Conservation (phyloP, 2,113 vertebrate genomes). For the Corydoras maculifer region DNA sequence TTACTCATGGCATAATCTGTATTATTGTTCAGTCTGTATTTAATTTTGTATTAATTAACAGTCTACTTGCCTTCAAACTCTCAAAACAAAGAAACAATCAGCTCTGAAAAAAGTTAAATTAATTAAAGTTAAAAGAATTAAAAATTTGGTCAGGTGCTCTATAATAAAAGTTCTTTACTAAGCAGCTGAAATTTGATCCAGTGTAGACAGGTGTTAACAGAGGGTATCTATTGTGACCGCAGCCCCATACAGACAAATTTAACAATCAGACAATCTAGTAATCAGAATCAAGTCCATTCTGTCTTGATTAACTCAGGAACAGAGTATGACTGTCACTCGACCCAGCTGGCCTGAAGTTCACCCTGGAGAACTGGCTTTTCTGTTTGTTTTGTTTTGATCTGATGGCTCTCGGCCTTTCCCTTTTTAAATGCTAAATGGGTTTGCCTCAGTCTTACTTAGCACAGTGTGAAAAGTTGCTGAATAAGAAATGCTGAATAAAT, state of each 20-base stretch:
- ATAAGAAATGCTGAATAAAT: constrained; percentile 28
- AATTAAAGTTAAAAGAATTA: too few relatives aligned
- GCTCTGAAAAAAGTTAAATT: too few relatives aligned
- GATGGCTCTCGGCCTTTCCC: constrained; percentile 44
- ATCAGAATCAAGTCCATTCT: constrained; percentile 20
- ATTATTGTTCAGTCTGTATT: too few relatives aligned
- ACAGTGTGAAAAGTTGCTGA: constrained; percentile 17
- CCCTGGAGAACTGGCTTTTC: constrained; percentile 41
- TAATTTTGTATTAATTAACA: too few relatives aligned
- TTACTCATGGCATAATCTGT: too few relatives aligned
- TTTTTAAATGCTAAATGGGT: constrained; percentile 45
- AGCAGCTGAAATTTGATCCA: too few relatives aligned
- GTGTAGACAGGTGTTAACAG: neutral
- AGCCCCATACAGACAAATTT: constrained; percentile 12
- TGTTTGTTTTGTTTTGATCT: constrained; percentile 6
- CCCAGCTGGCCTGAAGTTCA: constrained; percentile 52
- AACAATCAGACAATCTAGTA: constrained; percentile 21
- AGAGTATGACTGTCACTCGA: constrained; percentile 63
- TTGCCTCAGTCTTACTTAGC: constrained; percentile 37
- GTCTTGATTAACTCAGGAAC: constrained; percentile 48
- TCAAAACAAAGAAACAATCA: too few relatives aligned
- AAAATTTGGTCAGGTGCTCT: too few relatives aligned
- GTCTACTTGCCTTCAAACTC: too few relatives aligned
- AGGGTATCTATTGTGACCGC: neutral
- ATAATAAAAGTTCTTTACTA: too few relatives aligned